Percentiles rank a stretch among this genome's conserved stretches.
phyloP scores from a whole-genome alignment of 2,113 vertebrate species.

The Phalacrocorax pelagicus region DNA sequence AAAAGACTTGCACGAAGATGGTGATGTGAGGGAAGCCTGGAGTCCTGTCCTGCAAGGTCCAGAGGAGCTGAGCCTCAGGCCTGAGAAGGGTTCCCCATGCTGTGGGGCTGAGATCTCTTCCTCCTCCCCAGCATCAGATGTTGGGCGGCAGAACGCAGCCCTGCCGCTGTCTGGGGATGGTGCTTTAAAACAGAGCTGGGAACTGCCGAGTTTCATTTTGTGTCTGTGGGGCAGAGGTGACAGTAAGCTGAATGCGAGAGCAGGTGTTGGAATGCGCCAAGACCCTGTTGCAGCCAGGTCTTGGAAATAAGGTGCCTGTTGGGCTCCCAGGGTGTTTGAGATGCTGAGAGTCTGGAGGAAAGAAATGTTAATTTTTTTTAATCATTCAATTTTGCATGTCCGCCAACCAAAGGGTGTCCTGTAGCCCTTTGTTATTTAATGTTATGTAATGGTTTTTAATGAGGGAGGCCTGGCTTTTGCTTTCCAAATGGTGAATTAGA shows the following conservation, averaged over 20 bases:
- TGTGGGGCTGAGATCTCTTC: not conserved
- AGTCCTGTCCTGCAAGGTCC: rapidly evolving
- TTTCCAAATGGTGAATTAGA: not conserved
- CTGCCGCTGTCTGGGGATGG: rapidly evolving
- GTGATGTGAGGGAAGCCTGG: not conserved
- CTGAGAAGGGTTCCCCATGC: not conserved
- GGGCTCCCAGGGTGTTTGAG: not conserved
- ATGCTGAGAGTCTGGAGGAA: not conserved
- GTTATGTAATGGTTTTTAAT: constrained; percentile 34
- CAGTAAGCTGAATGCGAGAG: rapidly evolving
- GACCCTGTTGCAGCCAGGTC: not conserved
- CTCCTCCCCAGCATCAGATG: rapidly evolving
- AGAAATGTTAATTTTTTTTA: not conserved
- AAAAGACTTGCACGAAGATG: not conserved
- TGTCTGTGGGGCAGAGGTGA: not conserved
- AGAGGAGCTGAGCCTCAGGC: not conserved
- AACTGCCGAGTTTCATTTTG: not conserved
- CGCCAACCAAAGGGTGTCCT: not conserved
- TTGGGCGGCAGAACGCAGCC: not conserved
- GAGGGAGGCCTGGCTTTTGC: constrained; percentile 29
- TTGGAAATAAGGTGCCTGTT: not conserved
- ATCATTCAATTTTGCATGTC: not conserved
- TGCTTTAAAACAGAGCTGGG: not conserved
- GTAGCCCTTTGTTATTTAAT: not conserved
- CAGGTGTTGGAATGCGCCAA: not conserved